These are phyloP conservation scores for Scaptodrosophila lebanonensis DNA, from an alignment of 1,140 invertebrate species.

Conservation along the genomic window DNA sequence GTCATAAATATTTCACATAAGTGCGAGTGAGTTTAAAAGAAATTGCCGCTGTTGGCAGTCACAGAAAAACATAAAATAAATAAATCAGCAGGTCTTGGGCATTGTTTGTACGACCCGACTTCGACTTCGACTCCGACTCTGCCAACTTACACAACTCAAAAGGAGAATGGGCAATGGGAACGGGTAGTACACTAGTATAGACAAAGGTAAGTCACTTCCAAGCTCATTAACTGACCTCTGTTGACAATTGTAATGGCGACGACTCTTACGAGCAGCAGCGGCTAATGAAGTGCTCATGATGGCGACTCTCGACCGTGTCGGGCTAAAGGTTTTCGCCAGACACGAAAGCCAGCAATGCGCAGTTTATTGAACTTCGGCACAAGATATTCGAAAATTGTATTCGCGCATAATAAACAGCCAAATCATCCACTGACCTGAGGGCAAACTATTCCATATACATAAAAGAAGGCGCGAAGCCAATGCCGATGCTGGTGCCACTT, in stretches of 20 bases:
- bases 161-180: no score
- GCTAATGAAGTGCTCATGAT: constrained; percentile 45
- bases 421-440: constrained; percentile 58
- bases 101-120: no score
- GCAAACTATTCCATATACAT: constrained; percentile 59
- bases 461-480: constrained; percentile 23
- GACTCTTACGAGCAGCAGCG: constrained; percentile 5
- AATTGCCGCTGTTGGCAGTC: no score
- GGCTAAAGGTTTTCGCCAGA: constrained; percentile 41
- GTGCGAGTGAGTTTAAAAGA: constrained; percentile 12
- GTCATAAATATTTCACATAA: constrained; percentile 58
- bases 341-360: constrained; percentile 6
- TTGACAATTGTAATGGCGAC: constrained; percentile 45
- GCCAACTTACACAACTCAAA: no score
- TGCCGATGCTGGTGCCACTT: no score
- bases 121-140: no score
- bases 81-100: no score
- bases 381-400: constrained; percentile 28
- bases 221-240: constrained; percentile 56
- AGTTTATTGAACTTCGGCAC: constrained; percentile 63
- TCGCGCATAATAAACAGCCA: constrained; percentile 52
- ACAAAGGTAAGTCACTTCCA: no score
- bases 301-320: constrained; percentile 30
- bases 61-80: constrained; percentile 20
- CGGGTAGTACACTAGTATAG: no score